Evolutionary conservation across 1,140 invertebrate genomes (phyloP).

Genomic region (Battus philenor): DNA sequence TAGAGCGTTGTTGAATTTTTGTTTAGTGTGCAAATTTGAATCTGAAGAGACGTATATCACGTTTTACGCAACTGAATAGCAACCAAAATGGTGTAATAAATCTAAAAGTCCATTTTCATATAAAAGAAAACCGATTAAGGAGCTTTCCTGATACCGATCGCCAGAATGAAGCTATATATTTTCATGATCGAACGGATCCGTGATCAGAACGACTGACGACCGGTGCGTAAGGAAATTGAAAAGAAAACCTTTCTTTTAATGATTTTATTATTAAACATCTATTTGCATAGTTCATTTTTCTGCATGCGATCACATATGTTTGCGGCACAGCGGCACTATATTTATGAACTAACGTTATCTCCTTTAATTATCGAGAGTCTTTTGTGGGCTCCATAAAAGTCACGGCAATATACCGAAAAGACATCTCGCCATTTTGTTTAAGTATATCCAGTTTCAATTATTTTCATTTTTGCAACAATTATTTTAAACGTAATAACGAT

Average conservation of each 20-base stretch:
- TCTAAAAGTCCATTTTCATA: conserved; percentile 73
- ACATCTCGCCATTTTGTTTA: too few species aligned
- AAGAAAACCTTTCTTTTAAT: conserved; percentile 60
- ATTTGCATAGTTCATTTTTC: too few species aligned
- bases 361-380: too few species aligned
- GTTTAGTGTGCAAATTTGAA: conserved; percentile 64
- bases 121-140: conserved; percentile 75
- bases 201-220: conserved; percentile 65
- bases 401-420: too few species aligned
- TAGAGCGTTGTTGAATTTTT: conserved; percentile 55
- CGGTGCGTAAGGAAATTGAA: conserved; percentile 68
- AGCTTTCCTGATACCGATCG: conserved; percentile 70
- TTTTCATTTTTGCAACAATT: too few species aligned
- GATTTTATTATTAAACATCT: conserved; percentile 50
- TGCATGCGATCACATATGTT: too few species aligned
- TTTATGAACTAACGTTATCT: too few species aligned
- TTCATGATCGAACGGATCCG: conserved; percentile 70
- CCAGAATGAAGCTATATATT: conserved; percentile 73
- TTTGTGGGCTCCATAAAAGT: too few species aligned
- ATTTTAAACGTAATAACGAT: too few species aligned
- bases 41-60: conserved; percentile 54
- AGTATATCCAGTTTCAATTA: too few species aligned
- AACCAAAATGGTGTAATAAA: conserved; percentile 71
- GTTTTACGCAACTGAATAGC: conserved; percentile 51
- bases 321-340: too few species aligned